A percentile compares a stretch with the other conserved stretches of the same genome.
phyloP scores from a whole-genome alignment of 2,113 vertebrate species.

The Sorex araneus region DNA sequence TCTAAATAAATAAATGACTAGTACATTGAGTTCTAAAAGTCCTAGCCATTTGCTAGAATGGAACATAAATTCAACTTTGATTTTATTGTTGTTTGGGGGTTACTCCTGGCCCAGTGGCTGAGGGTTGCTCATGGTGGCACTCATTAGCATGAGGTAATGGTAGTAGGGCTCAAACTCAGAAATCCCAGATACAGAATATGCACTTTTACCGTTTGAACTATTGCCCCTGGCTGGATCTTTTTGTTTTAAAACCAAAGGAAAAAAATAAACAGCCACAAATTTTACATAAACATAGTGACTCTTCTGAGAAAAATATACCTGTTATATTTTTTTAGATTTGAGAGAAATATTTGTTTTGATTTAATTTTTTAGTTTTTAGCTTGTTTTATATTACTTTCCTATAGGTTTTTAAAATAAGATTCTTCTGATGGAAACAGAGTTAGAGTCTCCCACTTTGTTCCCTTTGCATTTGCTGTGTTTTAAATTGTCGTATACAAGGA shows the following conservation, averaged over 20 bases:
- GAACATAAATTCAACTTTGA: background rate
- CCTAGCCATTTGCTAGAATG: background rate
- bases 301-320: constrained; percentile 37
- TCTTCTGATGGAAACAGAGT: background rate
- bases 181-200: too few species aligned
- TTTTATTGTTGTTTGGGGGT: background rate
- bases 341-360: constrained; percentile 45
- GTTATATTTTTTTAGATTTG: constrained; percentile 51
- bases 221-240: background rate
- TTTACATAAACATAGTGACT: background rate
- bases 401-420: constrained; percentile 21
- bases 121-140: too few species aligned
- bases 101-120: background rate
- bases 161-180: too few species aligned
- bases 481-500: background rate
- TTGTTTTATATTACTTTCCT: background rate
- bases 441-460: background rate
- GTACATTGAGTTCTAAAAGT: background rate
- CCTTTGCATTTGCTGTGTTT: background rate
- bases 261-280: background rate
- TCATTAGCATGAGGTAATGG: too few species aligned
- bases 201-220: background rate
- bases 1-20: background rate
- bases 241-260: background rate
- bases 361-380: constrained; percentile 51